Base-by-base conservation (phyloP, 2,888 invertebrate species). In the Caenorhabditis angaria region DNA sequence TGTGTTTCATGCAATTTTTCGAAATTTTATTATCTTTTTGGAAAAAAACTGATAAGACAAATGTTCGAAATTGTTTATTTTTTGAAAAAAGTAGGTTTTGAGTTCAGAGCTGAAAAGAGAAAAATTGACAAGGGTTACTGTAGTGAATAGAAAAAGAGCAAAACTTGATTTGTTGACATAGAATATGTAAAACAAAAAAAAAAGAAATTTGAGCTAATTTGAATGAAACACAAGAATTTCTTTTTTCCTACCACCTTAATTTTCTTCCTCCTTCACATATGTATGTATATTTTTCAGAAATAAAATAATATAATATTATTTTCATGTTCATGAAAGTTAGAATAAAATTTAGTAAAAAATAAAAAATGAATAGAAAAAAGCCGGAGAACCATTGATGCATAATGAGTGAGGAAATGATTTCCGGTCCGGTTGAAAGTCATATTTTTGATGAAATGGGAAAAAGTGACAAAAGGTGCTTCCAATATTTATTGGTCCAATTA, bases 321-420 rank as follows among this genome's bases (percentile, higher is more conserved):
- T n/a, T n/a, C n/a, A n/a, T n/a, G n/a, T n/a, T n/a, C n/a, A n/a
- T n/a, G n/a, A n/a, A n/a, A n/a, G n/a, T n/a, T n/a, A n/a, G n/a
- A n/a, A n/a, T n/a, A n/a, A n/a, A n/a, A n/a, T n/a, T n/a, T n/a
- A n/a, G n/a, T n/a, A n/a, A n/a, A 18, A 12, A 18, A 41, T 18
- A 41, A 41, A 41, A 41, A 41, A 41, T 41, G 14, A 41, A 41
- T 41, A 41, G 18, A 41, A 41, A 41, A 41, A n/a, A n/a, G n/a
- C n/a, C n/a, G n/a, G n/a, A n/a, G 41, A 41, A 41, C 18, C 41
- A 41, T 41, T 41, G 41, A 41, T 41, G 41, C 41, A 41, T 41
- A 41, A 41, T 41, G 41, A 41, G 41, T n/a, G n/a, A 41, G 18
- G 10, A 18, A 41, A 41, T 41, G 41, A 41, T 41, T 41, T 41